Base-by-base conservation (phyloP, 2,113 vertebrate genomes). In the Galemys pyrenaicus region DNA sequence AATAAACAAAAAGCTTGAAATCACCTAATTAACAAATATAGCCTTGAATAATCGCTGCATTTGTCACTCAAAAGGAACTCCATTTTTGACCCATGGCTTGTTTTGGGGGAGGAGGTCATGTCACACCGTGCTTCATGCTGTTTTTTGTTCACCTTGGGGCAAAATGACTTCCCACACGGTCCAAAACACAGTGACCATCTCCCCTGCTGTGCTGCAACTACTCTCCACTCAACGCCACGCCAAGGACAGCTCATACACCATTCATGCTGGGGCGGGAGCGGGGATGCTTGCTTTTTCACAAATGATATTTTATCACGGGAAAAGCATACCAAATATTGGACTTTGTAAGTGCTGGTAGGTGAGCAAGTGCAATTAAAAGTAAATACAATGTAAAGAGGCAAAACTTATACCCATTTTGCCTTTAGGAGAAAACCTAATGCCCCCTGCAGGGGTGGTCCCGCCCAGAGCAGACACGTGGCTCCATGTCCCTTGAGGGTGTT, bases 241-340 rank as follows among this genome's bases (percentile, higher is more conserved):
- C 75, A 30, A 15, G 49, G 15, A 32, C 35, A 54, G 12, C 49
- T 74, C 32, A 49, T 46, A 65, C 41, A 49, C 39, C n/a, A 20
- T 71, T 79, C 37, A 26, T 4, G 54, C 9, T 0, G 54, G 54
- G 17, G n/a, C n/a, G n/a, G n/a, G n/a, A n/a, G n/a, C n/a, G n/a
- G n/a, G n/a, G n/a, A n/a, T 56, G 3, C 2, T 22, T 22, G 20
- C 1, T 56, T 22, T 56, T 56, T 22, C 87, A 92, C 85, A 91
- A 91, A 96, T 95, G 80, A 89, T 96, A 80, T 64, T 98, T 98
- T 98, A 98, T 98, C 98, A 91, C 96, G 96, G 95, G 96, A 97
- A 96, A 97, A 95, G 77, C 85, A 96, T 84, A 96, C 97, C 90
- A 96, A 20, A 88, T 91, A 60, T 3, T 97, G 96, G 85, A 94